Evolutionary conservation across 2,888 invertebrate genomes (phyloP).

Genomic region (Xanthorhoe spadicearia): DNA sequence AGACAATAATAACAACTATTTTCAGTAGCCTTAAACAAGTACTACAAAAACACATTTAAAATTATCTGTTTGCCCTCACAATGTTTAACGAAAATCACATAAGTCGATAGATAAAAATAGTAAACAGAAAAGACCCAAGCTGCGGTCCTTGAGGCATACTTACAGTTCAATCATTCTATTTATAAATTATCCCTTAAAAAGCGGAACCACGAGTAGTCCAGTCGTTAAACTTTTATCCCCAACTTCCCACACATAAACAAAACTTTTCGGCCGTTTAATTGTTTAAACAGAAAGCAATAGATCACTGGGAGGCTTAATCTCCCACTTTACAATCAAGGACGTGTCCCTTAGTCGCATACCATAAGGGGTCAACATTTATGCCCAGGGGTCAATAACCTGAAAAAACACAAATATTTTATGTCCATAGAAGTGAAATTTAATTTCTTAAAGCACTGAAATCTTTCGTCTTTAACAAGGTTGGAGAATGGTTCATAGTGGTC

Average conservation of each 20-base stretch:
- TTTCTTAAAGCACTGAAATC: neutral
- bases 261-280: conserved; percentile 42
- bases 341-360: conserved; percentile 36
- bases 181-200: neutral
- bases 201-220: neutral
- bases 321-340: conserved; percentile 44
- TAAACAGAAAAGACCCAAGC: neutral
- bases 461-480: neutral
- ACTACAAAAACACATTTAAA: no score
- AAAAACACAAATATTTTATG: neutral
- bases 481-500: no score
- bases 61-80: no score
- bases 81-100: no score
- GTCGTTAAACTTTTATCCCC: conserved; percentile 12
- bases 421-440: conserved; percentile 11
- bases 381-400: conserved; percentile 16
- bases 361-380: conserved; percentile 49
- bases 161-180: no score
- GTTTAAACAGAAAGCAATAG: conserved; percentile 48
- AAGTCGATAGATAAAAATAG: neutral
- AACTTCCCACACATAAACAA: conserved; percentile 30
- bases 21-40: no score
- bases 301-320: conserved; percentile 54
- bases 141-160: neutral
- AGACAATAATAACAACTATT: no score